A percentile compares a stretch with the other conserved stretches of the same genome.
Conservation (phyloP, 2,113 vertebrate genomes). For the Ptyas mucosa region DNA sequence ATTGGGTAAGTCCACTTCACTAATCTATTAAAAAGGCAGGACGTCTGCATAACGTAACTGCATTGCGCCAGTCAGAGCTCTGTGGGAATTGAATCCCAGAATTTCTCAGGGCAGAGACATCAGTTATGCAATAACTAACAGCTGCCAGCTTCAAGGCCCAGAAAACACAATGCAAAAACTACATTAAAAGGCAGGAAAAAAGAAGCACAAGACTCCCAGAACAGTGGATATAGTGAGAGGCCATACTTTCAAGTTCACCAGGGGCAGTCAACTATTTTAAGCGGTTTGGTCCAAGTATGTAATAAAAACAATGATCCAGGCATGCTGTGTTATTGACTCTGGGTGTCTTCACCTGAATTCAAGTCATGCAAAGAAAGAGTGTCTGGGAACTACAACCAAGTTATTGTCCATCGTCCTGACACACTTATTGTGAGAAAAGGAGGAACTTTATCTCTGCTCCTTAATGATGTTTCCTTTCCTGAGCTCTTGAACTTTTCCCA, state of each 20-base stretch:
- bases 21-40: not conserved
- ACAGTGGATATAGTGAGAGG: not conserved
- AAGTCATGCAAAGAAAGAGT: not conserved
- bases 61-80: not conserved
- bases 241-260: not conserved
- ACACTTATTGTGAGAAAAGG: not conserved
- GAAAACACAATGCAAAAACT: not conserved
- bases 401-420: not conserved
- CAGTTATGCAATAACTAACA: not conserved
- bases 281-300: not conserved
- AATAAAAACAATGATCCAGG: not conserved
- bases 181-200: not conserved
- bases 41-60: not conserved
- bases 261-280: not conserved
- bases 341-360: not conserved
- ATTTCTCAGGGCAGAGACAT: not conserved
- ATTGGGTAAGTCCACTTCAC: not conserved
- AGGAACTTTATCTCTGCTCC: not conserved
- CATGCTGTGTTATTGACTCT: not conserved
- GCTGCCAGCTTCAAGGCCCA: not conserved
- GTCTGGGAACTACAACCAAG: not conserved
- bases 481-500: not conserved
- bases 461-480: not conserved
- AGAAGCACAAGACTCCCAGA: not conserved
- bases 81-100: not conserved